phyloP scores from a whole-genome alignment of 1,140 invertebrate genomes.

The Brachionus calyciflorus region DNA sequence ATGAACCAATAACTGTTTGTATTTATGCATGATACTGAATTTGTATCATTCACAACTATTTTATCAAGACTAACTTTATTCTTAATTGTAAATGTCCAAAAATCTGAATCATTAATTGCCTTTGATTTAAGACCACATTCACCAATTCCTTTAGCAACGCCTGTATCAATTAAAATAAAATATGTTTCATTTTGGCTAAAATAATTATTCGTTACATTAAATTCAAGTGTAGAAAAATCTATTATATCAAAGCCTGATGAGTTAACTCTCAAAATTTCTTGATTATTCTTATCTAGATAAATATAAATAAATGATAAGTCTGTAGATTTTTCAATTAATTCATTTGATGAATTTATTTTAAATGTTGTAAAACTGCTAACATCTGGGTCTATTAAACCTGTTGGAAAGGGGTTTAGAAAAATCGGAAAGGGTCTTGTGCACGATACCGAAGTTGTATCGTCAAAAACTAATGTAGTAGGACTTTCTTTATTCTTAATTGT shows the following conservation, averaged over 20 bases:
- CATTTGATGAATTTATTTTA: background rate
- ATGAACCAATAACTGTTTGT: too few species aligned
- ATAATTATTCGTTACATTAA: background rate
- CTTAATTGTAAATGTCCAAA: too few species aligned
- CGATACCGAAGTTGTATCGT: too few species aligned
- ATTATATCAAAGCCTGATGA: background rate
- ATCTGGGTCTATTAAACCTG: too few species aligned
- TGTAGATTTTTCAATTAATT: background rate
- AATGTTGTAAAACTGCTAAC: too few species aligned
- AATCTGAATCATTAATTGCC: too few species aligned
- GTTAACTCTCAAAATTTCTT: background rate
- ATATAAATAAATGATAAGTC: background rate
- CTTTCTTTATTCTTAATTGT: background rate
- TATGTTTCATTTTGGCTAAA: background rate
- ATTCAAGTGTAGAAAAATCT: background rate
- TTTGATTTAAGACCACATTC: slow-evolving; percentile 6
- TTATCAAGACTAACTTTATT: too few species aligned
- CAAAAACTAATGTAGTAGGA: too few species aligned
- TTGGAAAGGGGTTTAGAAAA: too few species aligned
- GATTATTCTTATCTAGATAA: background rate
- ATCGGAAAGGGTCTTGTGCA: too few species aligned
- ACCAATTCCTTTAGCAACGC: background rate
- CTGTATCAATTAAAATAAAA: background rate
- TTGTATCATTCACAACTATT: too few species aligned
- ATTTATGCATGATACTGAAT: too few species aligned